Evolutionary conservation across 2,113 vertebrate genomes (phyloP).

Genomic region (Sylvicapra grimmia): DNA sequence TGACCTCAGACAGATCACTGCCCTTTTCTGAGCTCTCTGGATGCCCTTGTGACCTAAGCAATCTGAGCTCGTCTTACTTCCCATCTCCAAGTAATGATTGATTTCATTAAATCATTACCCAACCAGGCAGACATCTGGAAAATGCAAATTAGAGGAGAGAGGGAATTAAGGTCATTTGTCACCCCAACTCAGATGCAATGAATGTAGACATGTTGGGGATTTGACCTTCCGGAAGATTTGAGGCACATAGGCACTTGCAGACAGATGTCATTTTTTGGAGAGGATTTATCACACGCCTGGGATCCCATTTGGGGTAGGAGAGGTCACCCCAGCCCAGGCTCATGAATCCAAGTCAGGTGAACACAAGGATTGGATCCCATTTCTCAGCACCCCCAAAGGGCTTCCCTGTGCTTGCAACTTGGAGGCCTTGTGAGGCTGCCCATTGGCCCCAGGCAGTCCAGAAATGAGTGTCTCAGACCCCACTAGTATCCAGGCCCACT

Average conservation of each 20-base stretch:
- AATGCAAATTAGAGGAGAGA: slow-evolving; percentile 1
- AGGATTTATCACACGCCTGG: not conserved
- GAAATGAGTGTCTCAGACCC: not conserved
- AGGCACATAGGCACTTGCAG: not conserved
- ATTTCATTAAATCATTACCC: not conserved
- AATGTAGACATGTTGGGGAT: not conserved
- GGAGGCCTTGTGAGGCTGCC: not conserved
- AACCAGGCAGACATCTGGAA: not conserved
- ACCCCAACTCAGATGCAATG: not conserved
- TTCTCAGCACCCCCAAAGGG: not conserved
- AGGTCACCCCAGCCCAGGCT: not conserved
- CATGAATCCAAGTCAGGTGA: not conserved
- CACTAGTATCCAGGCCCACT: not conserved
- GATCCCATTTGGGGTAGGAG: not conserved
- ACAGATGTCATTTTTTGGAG: not conserved
- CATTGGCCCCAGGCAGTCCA: not conserved
- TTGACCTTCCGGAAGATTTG: not conserved
- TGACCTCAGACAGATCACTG: not conserved
- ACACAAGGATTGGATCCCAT: not conserved
- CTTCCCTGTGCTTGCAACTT: not conserved
- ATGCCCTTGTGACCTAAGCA: not conserved
- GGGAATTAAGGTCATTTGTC: not conserved
- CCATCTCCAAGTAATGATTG: not conserved
- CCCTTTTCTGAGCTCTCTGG: not conserved
- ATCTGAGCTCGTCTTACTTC: not conserved